Percentiles rank a stretch among this genome's conserved stretches.
phyloP scores from a whole-genome alignment of 2,797 vertebrate species.

The Mionectes olivaceus region DNA sequence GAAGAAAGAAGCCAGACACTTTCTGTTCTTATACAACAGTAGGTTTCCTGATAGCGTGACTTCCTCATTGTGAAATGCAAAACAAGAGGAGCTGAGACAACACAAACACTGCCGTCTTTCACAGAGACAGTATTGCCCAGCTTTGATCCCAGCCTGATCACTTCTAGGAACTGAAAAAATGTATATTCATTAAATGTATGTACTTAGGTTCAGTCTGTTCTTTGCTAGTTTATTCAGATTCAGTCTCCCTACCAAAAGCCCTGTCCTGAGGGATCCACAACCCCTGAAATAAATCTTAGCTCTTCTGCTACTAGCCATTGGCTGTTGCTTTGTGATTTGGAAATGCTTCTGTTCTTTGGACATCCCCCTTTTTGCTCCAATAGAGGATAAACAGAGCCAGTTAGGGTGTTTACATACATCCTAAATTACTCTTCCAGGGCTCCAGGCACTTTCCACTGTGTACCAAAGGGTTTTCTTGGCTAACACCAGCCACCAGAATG shows the following conservation, averaged over 20 bases:
- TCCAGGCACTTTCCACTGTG: not conserved
- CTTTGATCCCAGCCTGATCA: not conserved
- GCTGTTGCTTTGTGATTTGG: not conserved
- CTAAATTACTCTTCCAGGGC: not conserved
- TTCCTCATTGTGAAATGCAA: constrained; percentile 41
- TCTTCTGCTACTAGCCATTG: not conserved
- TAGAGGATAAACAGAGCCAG: not conserved
- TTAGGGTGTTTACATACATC: not conserved
- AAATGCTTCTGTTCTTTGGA: not conserved
- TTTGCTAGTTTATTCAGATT: not conserved
- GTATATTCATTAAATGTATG: not conserved
- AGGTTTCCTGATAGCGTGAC: not conserved
- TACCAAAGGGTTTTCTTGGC: not conserved
- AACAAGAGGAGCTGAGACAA: not conserved
- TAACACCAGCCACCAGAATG: not conserved
- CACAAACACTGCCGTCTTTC: not conserved
- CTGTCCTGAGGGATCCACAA: not conserved
- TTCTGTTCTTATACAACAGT: not conserved
- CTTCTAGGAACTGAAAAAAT: not conserved
- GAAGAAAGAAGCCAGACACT: constrained; percentile 9
- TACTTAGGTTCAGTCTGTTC: not conserved
- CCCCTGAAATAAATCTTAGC: not conserved
- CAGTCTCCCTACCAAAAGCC: not conserved
- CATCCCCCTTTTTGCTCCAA: not conserved
- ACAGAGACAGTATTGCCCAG: not conserved